Base-by-base conservation (phyloP, 2,888 invertebrate species). In the Athalia rosae region DNA sequence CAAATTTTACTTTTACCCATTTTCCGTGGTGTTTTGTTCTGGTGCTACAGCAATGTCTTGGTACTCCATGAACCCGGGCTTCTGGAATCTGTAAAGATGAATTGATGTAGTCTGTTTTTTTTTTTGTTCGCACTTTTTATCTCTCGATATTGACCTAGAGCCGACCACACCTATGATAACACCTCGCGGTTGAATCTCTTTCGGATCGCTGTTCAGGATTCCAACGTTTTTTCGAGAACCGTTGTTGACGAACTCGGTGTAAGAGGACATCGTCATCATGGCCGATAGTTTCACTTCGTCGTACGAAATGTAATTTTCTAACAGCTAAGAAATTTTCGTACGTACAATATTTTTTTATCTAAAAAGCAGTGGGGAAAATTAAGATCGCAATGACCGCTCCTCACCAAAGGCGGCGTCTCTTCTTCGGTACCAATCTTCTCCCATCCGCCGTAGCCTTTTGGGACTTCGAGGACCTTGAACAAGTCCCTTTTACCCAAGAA, bases 221-320 rank as follows among this genome's bases (percentile, higher is more conserved):
- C 93, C 94, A 81, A 92, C 91, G 15, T 91, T 90, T 61, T 90
- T 88, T 48, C 93, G 89, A 8, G 90, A 87, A 0, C 94, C 94
- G 79, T 93, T 91, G 78, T 94, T 94, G 73, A 93, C 91, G 81
- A 93, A 94, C 81, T 91, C 91, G 0, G 93, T 92, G 74, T 90
- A 90, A 0, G 93, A 93, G 11, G 92, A 92, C 1, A 93, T 90
- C 45, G 91, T 92, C 64, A 94, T 89, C 88, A 93, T 90, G 0
- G 93, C 91, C 0, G 93, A 92, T 1, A 94, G 81, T 83, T 93
- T 94, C 82, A 94, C 91, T 86, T 94, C 94, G 74, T 94, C 94
- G 82, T 94, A 94, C 74, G 93, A 93, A 43, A 94, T 87, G 80
- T 92, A 93, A 81, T 92, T 91, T 43, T 91, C 90, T 3, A 93